Evolutionary conservation across 2,797 vertebrate genomes (phyloP), one percentile per base, ranked within the genome.

Genomic region (Ciconia nigra): DNA sequence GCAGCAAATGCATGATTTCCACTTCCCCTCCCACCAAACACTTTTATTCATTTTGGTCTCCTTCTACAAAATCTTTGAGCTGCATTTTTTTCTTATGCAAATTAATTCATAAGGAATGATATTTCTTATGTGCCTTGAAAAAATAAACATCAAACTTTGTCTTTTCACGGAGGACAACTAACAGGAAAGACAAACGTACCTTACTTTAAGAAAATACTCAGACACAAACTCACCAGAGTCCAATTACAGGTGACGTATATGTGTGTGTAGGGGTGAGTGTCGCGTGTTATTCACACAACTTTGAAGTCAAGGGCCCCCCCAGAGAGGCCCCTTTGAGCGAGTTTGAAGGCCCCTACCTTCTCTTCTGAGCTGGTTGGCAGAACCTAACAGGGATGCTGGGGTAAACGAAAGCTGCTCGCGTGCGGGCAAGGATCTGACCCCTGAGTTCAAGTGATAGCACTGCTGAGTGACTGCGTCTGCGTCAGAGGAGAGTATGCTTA

Each of bases 361-460:
- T 37, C 31, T 65, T 78, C 51, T 69, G 41, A 52, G 11, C 41
- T 70, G 55, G 11, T 35, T 85, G 82, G 51, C 54, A 88, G 89
- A 78, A 79, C 39, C 26, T 35, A 52, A 67, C 28, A 33, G 57
- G 9, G 20, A 24, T 77, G 67, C 19, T 57, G 82, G 57, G 16
- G 19, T 33, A 79, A 66, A 76, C 0, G 1, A 41, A 66, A 74
- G 47, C 17, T 67, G 22, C 69, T 93, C 3, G 1, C 2, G 1
- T 55, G 35, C 15, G 13, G 58, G 31, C 28, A 70, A 52, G 71
- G 52, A 62, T 80, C 49, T 4, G 7, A 66, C 7, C 16, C 24
- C 39, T 41, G 24, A 29, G 35, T 73, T 87, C 46, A 44, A 63
- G 42, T 37, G 31, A 21, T 57, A 70, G 31, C 3, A 6, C 22